These are phyloP conservation scores for Scaptodrosophila latifasciaeformis DNA, from an alignment of 2,888 invertebrate genomes.

Conservation along the genomic window DNA sequence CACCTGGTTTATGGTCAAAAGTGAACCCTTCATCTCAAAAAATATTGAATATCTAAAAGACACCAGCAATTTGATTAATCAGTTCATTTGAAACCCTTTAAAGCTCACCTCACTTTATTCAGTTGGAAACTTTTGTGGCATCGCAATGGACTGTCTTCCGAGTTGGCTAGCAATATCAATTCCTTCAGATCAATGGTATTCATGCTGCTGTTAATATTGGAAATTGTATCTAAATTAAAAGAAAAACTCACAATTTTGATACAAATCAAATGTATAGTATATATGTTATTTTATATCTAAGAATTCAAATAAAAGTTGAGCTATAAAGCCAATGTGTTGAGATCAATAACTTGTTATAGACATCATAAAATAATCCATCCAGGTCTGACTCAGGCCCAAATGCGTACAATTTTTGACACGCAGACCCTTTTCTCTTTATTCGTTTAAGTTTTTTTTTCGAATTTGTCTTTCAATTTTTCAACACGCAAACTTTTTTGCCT, in stretches of 20 bases:
- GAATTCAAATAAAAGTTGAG: neutral
- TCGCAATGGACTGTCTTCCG: neutral
- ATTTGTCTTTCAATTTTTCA: constrained; percentile 31
- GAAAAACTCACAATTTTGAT: constrained; percentile 35
- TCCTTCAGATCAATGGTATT: constrained; percentile 31
- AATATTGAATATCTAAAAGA: constrained; percentile 31
- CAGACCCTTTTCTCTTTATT: constrained; percentile 43
- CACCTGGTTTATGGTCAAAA: constrained; percentile 19
- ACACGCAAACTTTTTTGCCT: constrained; percentile 41
- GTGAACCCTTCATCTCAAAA: constrained; percentile 20
- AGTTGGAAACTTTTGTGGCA: too few species aligned
- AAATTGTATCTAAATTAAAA: too few species aligned
- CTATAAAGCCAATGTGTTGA: constrained; percentile 21
- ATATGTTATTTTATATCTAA: constrained; percentile 1
- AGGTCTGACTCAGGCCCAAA: too few species aligned
- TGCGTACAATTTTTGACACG: constrained; percentile 41
- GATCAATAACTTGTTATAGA: too few species aligned
- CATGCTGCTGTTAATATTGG: constrained; percentile 9
- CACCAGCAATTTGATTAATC: neutral
- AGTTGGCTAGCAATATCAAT: constrained; percentile 23
- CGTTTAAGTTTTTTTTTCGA: too few species aligned
- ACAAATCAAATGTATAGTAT: neutral
- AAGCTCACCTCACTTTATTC: constrained; percentile 33
- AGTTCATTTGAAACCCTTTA: too few species aligned
- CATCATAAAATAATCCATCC: too few species aligned